phyloP scores from a whole-genome alignment of 1,140 invertebrate genomes.

The Hylaeus volcanicus region DNA sequence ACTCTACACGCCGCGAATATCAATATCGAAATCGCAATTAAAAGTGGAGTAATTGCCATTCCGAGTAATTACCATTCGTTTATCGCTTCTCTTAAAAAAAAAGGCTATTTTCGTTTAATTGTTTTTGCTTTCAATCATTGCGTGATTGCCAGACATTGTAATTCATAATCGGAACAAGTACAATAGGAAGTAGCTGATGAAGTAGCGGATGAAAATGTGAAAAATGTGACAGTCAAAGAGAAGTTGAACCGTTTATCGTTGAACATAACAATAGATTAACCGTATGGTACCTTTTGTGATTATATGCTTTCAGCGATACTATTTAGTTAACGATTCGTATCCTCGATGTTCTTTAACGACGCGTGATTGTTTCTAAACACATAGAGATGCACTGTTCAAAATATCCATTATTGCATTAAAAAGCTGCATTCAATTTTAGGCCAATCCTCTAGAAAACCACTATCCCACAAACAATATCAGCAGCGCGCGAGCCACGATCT shows the following conservation, averaged over 20 bases:
- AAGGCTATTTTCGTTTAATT: conserved; percentile 23
- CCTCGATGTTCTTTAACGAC: too few species aligned
- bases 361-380: too few species aligned
- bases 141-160: conserved; percentile 15
- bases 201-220: background rate
- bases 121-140: conserved; percentile 22
- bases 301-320: too few species aligned
- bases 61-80: too few species aligned
- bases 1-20: background rate
- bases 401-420: too few species aligned
- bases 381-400: too few species aligned
- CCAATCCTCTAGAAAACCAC: background rate
- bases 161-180: conserved; percentile 18
- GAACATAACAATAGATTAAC: background rate
- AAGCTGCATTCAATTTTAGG: too few species aligned
- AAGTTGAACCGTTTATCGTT: background rate
- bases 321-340: too few species aligned
- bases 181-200: background rate
- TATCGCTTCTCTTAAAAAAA: conserved; percentile 25
- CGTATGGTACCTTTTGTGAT: too few species aligned
- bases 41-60: conserved; percentile 21
- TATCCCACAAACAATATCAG: background rate
- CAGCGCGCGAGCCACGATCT: background rate
- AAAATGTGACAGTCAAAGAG: background rate
- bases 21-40: conserved; percentile 26